These are phyloP conservation scores for Oncorhynchus gorbuscha DNA, from an alignment of 2,113 vertebrate species.

Conservation along the genomic window DNA sequence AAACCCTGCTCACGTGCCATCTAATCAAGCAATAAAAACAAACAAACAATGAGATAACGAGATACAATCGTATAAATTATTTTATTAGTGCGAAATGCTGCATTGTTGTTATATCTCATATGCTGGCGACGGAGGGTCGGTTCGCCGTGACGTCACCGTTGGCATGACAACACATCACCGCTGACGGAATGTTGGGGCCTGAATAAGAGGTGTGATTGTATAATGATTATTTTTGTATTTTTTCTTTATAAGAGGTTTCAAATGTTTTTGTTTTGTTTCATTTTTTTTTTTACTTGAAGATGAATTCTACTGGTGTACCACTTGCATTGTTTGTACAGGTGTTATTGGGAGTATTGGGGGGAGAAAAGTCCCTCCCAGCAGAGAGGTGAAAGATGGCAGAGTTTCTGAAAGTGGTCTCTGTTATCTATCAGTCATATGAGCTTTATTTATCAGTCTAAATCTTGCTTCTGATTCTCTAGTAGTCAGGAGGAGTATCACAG, in stretches of 20 bases:
- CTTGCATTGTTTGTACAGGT: slow-evolving; percentile 60
- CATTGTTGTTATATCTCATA: slow-evolving; percentile 62
- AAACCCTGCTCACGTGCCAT: slow-evolving; percentile 72
- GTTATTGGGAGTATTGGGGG: slow-evolving; percentile 17
- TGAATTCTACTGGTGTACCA: slow-evolving; percentile 57
- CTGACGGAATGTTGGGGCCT: slow-evolving; percentile 46
- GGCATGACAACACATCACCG: slow-evolving; percentile 51
- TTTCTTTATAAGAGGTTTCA: slow-evolving; percentile 49
- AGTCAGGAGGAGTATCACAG: slow-evolving; percentile 5
- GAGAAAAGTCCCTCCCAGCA: slow-evolving; percentile 51
- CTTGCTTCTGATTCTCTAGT: slow-evolving; percentile 22
- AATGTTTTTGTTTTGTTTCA: slow-evolving; percentile 1
- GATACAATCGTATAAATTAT: slow-evolving; percentile 35
- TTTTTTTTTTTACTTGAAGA: slow-evolving; percentile 42
- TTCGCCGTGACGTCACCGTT: slow-evolving; percentile 35
- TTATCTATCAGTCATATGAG: slow-evolving; percentile 23
- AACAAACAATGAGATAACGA: slow-evolving; percentile 42
- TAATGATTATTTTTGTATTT: slow-evolving; percentile 52
- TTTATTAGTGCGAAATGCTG: slow-evolving; percentile 65
- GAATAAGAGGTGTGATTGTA: slow-evolving; percentile 58
- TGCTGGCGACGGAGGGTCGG: slow-evolving; percentile 43
- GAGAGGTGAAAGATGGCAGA: slow-evolving; percentile 31
- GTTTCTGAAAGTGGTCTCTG: slow-evolving; percentile 55
- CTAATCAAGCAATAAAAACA: slow-evolving; percentile 76
- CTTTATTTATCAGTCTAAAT: slow-evolving; percentile 34